Percentiles rank a stretch among this genome's conserved stretches.
phyloP scores from a whole-genome alignment of 2,888 invertebrate species.

The Pilophorus perplexus region DNA sequence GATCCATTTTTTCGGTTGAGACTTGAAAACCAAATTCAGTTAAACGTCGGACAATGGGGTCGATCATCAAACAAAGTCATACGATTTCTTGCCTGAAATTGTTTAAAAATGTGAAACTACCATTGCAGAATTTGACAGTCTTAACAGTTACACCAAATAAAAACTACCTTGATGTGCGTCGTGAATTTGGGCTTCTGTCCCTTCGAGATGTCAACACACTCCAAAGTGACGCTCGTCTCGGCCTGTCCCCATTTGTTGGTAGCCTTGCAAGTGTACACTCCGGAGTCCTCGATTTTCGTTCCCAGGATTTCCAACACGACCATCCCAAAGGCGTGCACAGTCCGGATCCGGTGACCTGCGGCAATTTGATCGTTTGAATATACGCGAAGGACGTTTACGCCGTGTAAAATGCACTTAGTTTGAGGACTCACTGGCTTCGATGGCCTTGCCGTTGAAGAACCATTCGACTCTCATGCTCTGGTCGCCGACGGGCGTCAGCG shows the following conservation, averaged over 20 bases:
- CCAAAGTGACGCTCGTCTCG: conserved; percentile 77
- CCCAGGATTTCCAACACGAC: conserved; percentile 94
- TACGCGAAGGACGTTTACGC: neutral
- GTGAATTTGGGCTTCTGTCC: conserved; percentile 87
- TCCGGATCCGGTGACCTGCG: conserved; percentile 74
- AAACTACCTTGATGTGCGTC: conserved; percentile 66
- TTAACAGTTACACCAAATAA: no score
- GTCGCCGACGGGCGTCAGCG: conserved; percentile 88
- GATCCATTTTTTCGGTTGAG: no score
- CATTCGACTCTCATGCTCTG: conserved; percentile 93
- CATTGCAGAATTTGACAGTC: no score
- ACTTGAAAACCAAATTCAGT: no score
- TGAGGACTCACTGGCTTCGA: conserved; percentile 74
- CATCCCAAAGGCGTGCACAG: conserved; percentile 96
- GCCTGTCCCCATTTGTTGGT: conserved; percentile 86
- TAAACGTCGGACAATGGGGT: no score
- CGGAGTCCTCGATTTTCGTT: conserved; percentile 88
- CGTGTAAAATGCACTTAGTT: no score
- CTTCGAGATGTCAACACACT: conserved; percentile 78
- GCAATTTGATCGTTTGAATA: neutral
- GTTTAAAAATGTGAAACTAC: no score
- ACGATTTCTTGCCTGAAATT: conserved; percentile 22
- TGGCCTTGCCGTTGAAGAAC: conserved; percentile 89
- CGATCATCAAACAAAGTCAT: conserved; percentile 4
- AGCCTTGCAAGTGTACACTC: conserved; percentile 82